Conservation (phyloP, 2,113 vertebrate species). For the Onychorhynchus coronatus region DNA sequence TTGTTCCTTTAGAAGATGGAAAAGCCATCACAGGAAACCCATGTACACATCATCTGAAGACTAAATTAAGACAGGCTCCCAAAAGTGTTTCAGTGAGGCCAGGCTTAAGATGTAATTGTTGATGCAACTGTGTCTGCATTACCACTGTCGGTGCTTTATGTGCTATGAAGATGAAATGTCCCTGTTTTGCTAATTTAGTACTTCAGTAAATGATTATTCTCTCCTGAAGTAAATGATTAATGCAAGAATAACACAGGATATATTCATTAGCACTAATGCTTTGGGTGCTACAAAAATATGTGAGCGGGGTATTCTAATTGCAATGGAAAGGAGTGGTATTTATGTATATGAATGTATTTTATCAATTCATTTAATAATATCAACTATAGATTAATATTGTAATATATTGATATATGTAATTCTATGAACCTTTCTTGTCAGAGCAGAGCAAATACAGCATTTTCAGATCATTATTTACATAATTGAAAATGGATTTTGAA, state of each 20-base stretch:
- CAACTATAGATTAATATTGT: neutral
- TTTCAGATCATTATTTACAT: conserved; percentile 10
- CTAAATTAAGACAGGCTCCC: neutral
- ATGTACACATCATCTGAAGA: neutral
- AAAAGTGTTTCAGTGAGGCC: neutral
- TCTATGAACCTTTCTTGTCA: neutral
- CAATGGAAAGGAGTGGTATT: neutral
- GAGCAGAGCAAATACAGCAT: neutral
- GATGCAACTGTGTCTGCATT: neutral
- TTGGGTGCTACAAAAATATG: neutral
- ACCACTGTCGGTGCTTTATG: neutral
- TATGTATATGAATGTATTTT: neutral
- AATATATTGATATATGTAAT: neutral
- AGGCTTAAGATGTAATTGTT: neutral
- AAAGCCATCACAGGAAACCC: neutral
- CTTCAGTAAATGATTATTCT: neutral
- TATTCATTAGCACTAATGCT: neutral
- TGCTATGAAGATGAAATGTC: neutral
- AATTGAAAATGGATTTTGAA: conserved; percentile 8
- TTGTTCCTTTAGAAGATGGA: neutral
- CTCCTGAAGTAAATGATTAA: neutral
- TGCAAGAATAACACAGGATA: neutral
- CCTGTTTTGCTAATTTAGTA: neutral
- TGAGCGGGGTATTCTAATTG: neutral
- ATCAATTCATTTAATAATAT: neutral